Evolutionary conservation across 2,113 vertebrate genomes (phyloP).

Genomic region (Amazona vittata): DNA sequence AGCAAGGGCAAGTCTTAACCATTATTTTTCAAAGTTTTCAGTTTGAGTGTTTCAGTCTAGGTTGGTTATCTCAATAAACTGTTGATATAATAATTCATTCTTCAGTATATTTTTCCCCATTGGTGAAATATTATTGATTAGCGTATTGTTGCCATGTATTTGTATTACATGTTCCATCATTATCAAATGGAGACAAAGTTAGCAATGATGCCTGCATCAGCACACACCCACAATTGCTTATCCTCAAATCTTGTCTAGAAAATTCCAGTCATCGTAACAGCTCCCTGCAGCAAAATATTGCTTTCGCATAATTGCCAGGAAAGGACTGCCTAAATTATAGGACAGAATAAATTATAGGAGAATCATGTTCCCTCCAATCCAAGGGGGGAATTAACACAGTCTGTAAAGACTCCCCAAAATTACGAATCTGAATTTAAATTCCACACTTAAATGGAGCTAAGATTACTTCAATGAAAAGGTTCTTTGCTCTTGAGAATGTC

Average conservation of each 20-base stretch:
- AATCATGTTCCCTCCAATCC: constrained; percentile 28
- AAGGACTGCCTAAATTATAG: constrained; percentile 38
- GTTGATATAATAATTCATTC: neutral
- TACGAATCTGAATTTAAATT: constrained; percentile 5
- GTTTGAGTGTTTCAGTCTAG: neutral
- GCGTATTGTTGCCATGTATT: neutral
- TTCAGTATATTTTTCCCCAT: neutral
- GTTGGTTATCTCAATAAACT: neutral
- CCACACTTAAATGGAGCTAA: neutral
- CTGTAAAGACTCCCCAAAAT: neutral
- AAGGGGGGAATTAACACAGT: constrained; percentile 38
- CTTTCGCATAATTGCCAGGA: constrained; percentile 51
- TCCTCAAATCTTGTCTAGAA: constrained; percentile 35
- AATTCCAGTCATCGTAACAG: constrained; percentile 38
- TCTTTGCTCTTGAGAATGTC: neutral
- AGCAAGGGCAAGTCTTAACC: neutral
- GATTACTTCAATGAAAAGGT: neutral
- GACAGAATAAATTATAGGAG: constrained; percentile 46
- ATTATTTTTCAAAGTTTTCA: neutral
- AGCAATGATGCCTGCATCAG: constrained; percentile 8
- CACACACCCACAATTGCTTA: constrained; percentile 24
- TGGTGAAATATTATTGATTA: constrained; percentile 16
- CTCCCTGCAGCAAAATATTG: constrained; percentile 55
- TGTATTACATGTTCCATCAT: neutral
- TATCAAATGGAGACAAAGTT: constrained; percentile 27